Percentiles rank a stretch among this genome's conserved stretches.
Evolutionary conservation across 2,888 invertebrate species (phyloP).

Genomic region (Dascillus cervinus): DNA sequence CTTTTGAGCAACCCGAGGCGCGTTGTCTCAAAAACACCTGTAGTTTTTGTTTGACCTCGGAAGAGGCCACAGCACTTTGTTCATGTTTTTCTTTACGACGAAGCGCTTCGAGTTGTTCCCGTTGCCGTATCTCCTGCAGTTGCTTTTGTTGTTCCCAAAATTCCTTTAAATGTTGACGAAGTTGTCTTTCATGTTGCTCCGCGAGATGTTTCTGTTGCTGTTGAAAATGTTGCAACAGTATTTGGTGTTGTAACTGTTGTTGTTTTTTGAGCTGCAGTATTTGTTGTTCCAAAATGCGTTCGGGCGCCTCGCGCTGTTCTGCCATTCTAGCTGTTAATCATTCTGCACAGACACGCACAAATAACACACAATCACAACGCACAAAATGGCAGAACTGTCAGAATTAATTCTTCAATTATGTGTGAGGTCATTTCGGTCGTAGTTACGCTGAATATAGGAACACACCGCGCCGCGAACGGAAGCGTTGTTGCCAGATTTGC

Average conservation of each 20-base stretch:
- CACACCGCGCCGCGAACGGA: conserved; percentile 24
- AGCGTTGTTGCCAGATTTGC: conserved; percentile 33
- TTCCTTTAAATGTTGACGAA: conserved; percentile 83
- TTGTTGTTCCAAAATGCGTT: conserved; percentile 43
- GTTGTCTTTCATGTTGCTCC: conserved; percentile 83
- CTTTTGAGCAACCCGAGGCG: conserved; percentile 37
- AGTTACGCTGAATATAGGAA: conserved; percentile 24
- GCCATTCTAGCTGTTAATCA: conserved; percentile 29
- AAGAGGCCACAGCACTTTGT: conserved; percentile 92
- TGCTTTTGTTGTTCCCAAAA: conserved; percentile 89
- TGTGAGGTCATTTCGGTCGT: conserved; percentile 42
- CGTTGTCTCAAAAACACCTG: conserved; percentile 56
- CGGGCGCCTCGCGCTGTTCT: conserved; percentile 38
- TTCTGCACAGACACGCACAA: conserved; percentile 13
- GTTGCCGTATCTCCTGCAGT: conserved; percentile 63
- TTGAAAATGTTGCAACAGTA: conserved; percentile 84
- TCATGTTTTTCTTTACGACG: conserved; percentile 92
- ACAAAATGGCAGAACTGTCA: conserved; percentile 35
- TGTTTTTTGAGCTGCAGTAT: conserved; percentile 82
- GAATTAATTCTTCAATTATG: conserved; percentile 37
- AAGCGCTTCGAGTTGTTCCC: conserved; percentile 76
- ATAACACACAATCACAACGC: conserved; percentile 23
- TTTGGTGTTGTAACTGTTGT: conserved; percentile 87
- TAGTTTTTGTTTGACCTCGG: conserved; percentile 92
- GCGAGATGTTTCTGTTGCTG: conserved; percentile 86